phyloP scores from a whole-genome alignment of 2,113 vertebrate genomes.

The Oryzias woworae region DNA sequence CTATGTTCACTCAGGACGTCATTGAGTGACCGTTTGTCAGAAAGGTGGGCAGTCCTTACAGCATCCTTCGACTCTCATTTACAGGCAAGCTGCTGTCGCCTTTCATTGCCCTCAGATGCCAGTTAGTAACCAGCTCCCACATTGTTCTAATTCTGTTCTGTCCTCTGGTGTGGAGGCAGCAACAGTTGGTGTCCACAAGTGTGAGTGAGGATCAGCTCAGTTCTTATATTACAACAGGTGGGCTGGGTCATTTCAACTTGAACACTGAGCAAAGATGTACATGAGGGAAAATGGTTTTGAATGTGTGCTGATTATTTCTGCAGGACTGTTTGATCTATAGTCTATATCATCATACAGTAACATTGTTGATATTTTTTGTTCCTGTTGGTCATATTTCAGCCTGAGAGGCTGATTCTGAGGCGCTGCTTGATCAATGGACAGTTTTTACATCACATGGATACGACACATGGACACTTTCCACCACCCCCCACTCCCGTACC shows the following conservation, averaged over 20 bases:
- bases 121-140: conserved; percentile 23
- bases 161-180: conserved; percentile 40
- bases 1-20: neutral
- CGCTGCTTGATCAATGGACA: conserved; percentile 43
- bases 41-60: neutral
- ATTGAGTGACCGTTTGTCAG: neutral
- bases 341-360: conserved; percentile 19
- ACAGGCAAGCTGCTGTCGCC: conserved; percentile 19
- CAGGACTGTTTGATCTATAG: conserved; percentile 14
- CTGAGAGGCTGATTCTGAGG: conserved; percentile 18
- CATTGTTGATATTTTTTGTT: conserved; percentile 41
- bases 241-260: conserved; percentile 28
- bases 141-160: conserved; percentile 51
- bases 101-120: conserved; percentile 44
- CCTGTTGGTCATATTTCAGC: conserved; percentile 48
- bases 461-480: neutral
- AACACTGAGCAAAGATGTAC: conserved; percentile 17
- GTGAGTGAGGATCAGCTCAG: conserved; percentile 28
- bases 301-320: conserved; percentile 1
- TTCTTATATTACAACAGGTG: conserved; percentile 62
- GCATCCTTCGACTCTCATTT: conserved; percentile 24
- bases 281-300: neutral
- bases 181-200: conserved; percentile 24
- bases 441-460: conserved; percentile 31
- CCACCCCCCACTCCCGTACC: neutral